Evolutionary conservation across 2,113 vertebrate genomes (phyloP).

Genomic region (Cinclus mexicanus): DNA sequence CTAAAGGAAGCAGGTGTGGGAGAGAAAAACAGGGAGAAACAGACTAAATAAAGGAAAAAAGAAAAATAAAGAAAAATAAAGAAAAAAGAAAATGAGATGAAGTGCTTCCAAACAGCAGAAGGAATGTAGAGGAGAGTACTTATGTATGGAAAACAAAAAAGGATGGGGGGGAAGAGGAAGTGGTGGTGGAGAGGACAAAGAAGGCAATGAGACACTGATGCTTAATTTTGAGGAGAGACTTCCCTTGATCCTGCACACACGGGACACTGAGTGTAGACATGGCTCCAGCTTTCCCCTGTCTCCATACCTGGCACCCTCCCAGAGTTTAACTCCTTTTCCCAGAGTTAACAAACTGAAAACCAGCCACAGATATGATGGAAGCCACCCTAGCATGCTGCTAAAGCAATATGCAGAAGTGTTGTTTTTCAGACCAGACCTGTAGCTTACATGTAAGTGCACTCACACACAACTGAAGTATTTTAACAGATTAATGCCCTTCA

Average conservation of each 20-base stretch:
- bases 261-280: neutral
- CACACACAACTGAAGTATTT: neutral
- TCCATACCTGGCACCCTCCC: neutral
- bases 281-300: neutral
- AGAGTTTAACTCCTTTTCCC: neutral
- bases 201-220: neutral
- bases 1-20: neutral
- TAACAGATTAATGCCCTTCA: neutral
- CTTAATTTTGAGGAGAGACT: neutral
- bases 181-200: neutral
- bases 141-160: neutral
- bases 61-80: too few species aligned
- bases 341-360: neutral
- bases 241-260: neutral
- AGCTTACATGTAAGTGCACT: neutral
- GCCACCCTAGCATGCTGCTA: rapidly evolving
- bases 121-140: neutral
- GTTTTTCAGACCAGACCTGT: neutral
- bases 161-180: neutral
- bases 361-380: neutral
- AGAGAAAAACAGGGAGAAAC: neutral
- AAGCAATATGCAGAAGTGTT: neutral
- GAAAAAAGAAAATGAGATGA: neutral
- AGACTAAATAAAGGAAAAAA: neutral
- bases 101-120: neutral